These are phyloP conservation scores for Plebejus anna DNA, from an alignment of 2,888 invertebrate species.

Conservation along the genomic window DNA sequence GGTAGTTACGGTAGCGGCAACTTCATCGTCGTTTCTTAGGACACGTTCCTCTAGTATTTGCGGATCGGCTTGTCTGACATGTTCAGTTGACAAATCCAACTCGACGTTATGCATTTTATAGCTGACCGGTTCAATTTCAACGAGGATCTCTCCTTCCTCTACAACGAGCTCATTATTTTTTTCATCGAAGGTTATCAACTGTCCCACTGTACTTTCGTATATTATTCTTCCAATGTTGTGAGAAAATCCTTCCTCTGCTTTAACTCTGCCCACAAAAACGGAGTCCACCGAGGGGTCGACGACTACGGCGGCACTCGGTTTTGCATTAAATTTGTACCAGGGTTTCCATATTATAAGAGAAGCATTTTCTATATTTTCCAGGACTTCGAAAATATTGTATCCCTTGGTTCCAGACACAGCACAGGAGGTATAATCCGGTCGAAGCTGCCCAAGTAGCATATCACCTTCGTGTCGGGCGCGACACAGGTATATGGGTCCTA, in stretches of 20 bases:
- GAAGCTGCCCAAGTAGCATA: slow-evolving; percentile 85
- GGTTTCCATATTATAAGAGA: slow-evolving; percentile 87
- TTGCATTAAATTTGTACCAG: slow-evolving; percentile 85
- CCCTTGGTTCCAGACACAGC: slow-evolving; percentile 82
- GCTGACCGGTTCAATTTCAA: slow-evolving; percentile 88
- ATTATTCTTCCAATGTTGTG: slow-evolving; percentile 86
- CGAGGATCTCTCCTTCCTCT: slow-evolving; percentile 86
- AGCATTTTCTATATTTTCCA: slow-evolving; percentile 88
- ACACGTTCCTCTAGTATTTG: slow-evolving; percentile 75
- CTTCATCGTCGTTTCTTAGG: slow-evolving; percentile 77
- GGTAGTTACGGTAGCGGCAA: slow-evolving; percentile 83
- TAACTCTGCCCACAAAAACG: slow-evolving; percentile 63
- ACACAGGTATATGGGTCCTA: slow-evolving; percentile 83
- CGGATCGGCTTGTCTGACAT: slow-evolving; percentile 68
- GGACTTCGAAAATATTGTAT: slow-evolving; percentile 83
- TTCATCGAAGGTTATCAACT: slow-evolving; percentile 83
- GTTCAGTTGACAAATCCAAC: slow-evolving; percentile 76
- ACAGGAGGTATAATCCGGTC: slow-evolving; percentile 81
- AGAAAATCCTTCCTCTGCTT: slow-evolving; percentile 59
- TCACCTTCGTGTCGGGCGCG: slow-evolving; percentile 85
- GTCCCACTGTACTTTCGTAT: slow-evolving; percentile 83
- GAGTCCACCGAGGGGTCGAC: slow-evolving; percentile 70
- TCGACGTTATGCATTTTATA: slow-evolving; percentile 87
- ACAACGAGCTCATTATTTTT: slow-evolving; percentile 76
- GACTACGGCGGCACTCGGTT: slow-evolving; percentile 85